These are phyloP conservation scores for Hyles lineata DNA, from an alignment of 2,888 invertebrate species.

Conservation along the genomic window DNA sequence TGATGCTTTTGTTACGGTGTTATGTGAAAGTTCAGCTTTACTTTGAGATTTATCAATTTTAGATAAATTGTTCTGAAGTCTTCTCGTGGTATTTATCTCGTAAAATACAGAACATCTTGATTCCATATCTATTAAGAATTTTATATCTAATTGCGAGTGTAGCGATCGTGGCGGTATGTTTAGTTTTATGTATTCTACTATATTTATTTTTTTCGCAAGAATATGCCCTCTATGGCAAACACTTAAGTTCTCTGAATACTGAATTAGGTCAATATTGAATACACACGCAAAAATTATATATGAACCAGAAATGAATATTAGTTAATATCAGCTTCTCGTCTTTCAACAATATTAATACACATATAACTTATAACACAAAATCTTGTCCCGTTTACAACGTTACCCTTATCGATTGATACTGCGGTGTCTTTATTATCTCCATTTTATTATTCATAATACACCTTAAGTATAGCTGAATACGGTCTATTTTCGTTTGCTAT, in stretches of 20 bases:
- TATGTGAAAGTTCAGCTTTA: background rate
- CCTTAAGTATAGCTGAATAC: background rate
- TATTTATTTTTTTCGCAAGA: background rate
- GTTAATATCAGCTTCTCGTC: background rate
- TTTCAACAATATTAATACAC: slow-evolving; percentile 1
- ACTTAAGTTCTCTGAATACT: too few species aligned
- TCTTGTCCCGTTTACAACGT: background rate
- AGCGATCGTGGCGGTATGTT: background rate
- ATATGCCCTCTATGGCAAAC: too few species aligned
- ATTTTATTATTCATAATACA: background rate
- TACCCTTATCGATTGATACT: slow-evolving; percentile 15
- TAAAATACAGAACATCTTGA: too few species aligned
- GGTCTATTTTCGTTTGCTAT: background rate
- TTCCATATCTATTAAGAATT: too few species aligned
- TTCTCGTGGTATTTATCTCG: too few species aligned
- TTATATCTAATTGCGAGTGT: too few species aligned
- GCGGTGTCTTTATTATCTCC: slow-evolving; percentile 10
- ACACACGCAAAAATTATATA: background rate
- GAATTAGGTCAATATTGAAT: too few species aligned
- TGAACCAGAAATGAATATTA: background rate
- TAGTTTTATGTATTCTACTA: background rate
- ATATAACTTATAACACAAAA: background rate
- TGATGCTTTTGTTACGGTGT: background rate
- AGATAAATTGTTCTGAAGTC: too few species aligned
- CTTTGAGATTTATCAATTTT: background rate